Conservation (phyloP, 1,140 invertebrate genomes). For the Drosophila virilis region DNA sequence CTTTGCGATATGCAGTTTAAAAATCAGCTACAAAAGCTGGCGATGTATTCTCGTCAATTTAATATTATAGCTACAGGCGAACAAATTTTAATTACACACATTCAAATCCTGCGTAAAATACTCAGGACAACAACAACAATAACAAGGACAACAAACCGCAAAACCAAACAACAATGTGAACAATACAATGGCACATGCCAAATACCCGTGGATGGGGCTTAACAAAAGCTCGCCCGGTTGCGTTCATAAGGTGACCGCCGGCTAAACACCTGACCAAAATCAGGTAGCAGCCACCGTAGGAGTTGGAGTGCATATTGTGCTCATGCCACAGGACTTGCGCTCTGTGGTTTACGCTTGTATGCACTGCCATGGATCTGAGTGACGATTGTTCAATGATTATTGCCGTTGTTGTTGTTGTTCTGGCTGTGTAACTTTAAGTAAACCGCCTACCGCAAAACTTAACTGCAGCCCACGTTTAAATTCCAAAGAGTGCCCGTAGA, state of each 20-base stretch:
- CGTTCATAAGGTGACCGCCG: slow-evolving; percentile 50
- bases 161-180: slow-evolving; percentile 29
- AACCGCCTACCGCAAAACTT: not conserved
- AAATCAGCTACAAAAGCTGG: slow-evolving; percentile 22
- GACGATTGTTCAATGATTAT: slow-evolving; percentile 7
- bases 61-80: slow-evolving; percentile 52
- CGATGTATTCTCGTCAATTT: slow-evolving; percentile 45
- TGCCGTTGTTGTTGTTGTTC: slow-evolving; percentile 9
- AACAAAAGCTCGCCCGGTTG: slow-evolving; percentile 71
- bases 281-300: not conserved
- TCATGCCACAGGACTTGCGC: slow-evolving; percentile 34
- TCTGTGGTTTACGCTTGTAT: slow-evolving; percentile 70
- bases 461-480: not conserved
- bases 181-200: slow-evolving; percentile 51
- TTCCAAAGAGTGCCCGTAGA: no score
- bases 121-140: slow-evolving; percentile 39
- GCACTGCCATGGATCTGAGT: slow-evolving; percentile 29
- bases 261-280: slow-evolving; percentile 68
- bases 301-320: not conserved
- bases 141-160: slow-evolving; percentile 5
- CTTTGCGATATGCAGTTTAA: slow-evolving; percentile 63
- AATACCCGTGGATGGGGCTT: not conserved
- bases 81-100: slow-evolving; percentile 74
- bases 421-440: not conserved
- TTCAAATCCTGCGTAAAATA: slow-evolving; percentile 42